phyloP scores from a whole-genome alignment of 2,113 vertebrate genomes.

The Vanacampus margaritifer region DNA sequence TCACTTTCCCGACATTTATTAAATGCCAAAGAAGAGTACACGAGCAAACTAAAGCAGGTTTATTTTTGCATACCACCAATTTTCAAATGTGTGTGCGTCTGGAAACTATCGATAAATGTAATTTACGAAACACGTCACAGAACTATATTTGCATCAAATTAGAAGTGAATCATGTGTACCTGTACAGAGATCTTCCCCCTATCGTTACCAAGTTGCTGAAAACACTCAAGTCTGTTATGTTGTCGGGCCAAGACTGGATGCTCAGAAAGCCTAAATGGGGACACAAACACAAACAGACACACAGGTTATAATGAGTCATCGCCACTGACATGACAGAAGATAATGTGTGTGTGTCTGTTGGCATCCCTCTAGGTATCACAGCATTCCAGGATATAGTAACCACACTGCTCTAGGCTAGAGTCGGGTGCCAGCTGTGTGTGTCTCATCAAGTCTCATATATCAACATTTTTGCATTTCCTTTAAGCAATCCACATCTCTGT shows the following conservation, averaged over 20 bases:
- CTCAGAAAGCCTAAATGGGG: constrained; percentile 85
- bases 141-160: background rate
- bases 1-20: background rate
- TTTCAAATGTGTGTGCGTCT: no score
- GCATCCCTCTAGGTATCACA: constrained; percentile 24
- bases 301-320: constrained; percentile 33
- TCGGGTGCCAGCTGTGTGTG: constrained; percentile 15
- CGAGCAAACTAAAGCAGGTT: no score
- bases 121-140: background rate
- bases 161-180: constrained; percentile 74
- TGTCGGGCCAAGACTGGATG: constrained; percentile 97
- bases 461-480: constrained; percentile 54
- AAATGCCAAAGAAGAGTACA: no score
- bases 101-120: no score
- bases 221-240: constrained; percentile 95
- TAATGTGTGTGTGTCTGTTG: constrained; percentile 9
- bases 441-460: constrained; percentile 32
- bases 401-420: constrained; percentile 3
- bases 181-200: constrained; percentile 90
- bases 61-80: no score
- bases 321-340: constrained; percentile 14
- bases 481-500: constrained; percentile 16
- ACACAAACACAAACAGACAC: constrained; percentile 33
- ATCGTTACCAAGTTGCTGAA: constrained; percentile 95
- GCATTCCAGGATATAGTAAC: constrained; percentile 15